Evolutionary conservation across 2,113 vertebrate genomes (phyloP), one percentile per base, ranked within the genome.

Genomic region (Puffinus mauretanicus): DNA sequence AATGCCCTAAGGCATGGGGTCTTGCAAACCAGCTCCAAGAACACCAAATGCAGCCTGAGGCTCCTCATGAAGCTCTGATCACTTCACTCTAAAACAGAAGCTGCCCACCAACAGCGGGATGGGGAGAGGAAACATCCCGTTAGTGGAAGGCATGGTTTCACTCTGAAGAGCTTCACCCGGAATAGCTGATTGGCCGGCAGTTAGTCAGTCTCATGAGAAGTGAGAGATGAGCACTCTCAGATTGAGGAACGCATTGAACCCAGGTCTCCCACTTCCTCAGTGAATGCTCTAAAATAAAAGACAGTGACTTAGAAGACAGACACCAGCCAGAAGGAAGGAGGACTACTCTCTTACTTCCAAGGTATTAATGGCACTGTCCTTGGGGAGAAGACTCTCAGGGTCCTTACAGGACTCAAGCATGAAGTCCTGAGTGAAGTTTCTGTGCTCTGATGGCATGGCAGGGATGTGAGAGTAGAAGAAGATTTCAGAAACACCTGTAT

Each of bases 181-280:
- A 87, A 87, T 36, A 92, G 90, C 96, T 58, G 90, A 55, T 46
- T 3, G 13, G 65, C 67, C 7, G 2, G 60, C 75, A 88, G 62
- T 77, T 69, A 44, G 75, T 69, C 71, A 40, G 62, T 24, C 95
- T 83, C 80, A 80, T 17, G 82, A 95, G 94, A 97, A 96, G 96
- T 96, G 96, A 96, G 95, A 97, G 88, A 93, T 11, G 4, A 87
- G 62, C 75, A 16, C 60, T 17, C 79, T 69, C 76, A 73, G 92
- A 95, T 73, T 95, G 96, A 92, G 96, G 96, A 97, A 97, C 61
- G 32, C 82, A 58, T 57, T 82, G 84, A 94, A 93, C 87, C 61
- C 87, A 34, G 82, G 87, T 91, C 88, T 93, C 71, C 92, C 93
- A 94, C 96, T 97, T 97, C 96, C 96, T 90, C 96, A 93, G 60